Base-by-base conservation (phyloP, 1,140 invertebrate genomes). In the Aphaenogaster rudis region DNA sequence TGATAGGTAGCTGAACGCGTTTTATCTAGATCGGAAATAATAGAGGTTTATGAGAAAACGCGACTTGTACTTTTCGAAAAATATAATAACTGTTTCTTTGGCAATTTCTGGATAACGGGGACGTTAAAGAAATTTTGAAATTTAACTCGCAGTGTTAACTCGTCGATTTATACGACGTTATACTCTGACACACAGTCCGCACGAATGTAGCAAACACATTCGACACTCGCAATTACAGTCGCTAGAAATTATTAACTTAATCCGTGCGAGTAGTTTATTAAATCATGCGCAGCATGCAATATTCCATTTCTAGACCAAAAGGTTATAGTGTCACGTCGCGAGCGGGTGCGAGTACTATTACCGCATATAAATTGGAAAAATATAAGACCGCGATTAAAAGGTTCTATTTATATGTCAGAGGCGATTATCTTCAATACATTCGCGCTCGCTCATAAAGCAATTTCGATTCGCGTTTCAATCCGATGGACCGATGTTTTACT, bases 191-290 rank as follows among this genome's bases (percentile, higher is more conserved):
- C 54, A 13, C 13, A 28, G 13, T 11, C 3, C 15, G 52, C 33
- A 71, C 11, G 13, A 76, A 84, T 74, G 57, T 39, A 63, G 13
- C 13, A 36, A 76, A 63, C 45, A 21, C 13, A 76, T 61, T 48
- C 42, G 54, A 63, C 57, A 74, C 71, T 74, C 45, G 67, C 8
- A 72, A 74, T 82, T 74, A 84, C 28, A 13, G 9, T 28, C 42
- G n/a, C 13, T 45, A 39, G 54, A 74, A 76, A 76, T 84, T 74
- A 84, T 84, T 74, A 84, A 84, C 13, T 84, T 84, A 76, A 74
- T 39, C 54, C n/a, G 59, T 63, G 54, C 69, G 13, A 72, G 0
- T 61, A 45, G 67, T 50, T 84, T 72, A 76, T 84, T 84, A 74
- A 84, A 84, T 76, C 69, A 76, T 57, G 54, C n/a, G 42, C 54